Conservation (phyloP, 2,113 vertebrate genomes). For the Caretta caretta region DNA sequence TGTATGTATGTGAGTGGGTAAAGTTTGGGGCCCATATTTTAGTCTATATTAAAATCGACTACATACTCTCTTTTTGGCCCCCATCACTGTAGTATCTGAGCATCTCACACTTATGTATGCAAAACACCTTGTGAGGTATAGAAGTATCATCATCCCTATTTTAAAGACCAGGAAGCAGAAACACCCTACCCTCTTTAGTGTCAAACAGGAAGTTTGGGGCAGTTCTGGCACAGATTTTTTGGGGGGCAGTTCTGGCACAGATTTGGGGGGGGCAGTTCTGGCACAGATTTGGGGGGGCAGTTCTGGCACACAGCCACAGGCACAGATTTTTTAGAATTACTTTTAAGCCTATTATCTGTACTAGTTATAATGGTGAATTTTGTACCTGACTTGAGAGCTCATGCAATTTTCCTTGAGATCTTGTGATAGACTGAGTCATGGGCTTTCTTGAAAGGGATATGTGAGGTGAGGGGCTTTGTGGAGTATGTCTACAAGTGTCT, state of each 20-base stretch:
- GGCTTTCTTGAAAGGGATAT: background rate
- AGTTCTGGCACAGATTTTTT: background rate
- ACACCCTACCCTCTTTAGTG: fast-evolving
- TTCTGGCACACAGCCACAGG: too few relatives aligned
- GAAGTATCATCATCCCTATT: background rate
- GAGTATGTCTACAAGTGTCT: background rate
- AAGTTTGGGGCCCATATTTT: background rate
- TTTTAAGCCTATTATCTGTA: background rate
- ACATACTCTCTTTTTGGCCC: background rate
- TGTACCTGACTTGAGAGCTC: background rate
- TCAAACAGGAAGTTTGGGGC: background rate
- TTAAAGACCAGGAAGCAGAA: background rate
- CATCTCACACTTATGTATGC: background rate
- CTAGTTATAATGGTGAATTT: background rate
- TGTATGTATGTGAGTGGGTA: background rate
- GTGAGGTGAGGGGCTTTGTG: background rate
- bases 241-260: too few relatives aligned
- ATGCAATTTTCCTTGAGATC: background rate
- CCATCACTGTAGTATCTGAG: background rate
- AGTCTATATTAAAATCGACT: too few relatives aligned
- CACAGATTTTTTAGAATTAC: background rate
- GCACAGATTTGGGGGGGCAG: too few relatives aligned
- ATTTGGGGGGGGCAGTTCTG: too few relatives aligned
- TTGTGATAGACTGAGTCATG: background rate
- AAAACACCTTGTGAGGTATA: background rate